Conservation (phyloP, 92 coral and sea anemone species). For the Micromussa lordhowensis region DNA sequence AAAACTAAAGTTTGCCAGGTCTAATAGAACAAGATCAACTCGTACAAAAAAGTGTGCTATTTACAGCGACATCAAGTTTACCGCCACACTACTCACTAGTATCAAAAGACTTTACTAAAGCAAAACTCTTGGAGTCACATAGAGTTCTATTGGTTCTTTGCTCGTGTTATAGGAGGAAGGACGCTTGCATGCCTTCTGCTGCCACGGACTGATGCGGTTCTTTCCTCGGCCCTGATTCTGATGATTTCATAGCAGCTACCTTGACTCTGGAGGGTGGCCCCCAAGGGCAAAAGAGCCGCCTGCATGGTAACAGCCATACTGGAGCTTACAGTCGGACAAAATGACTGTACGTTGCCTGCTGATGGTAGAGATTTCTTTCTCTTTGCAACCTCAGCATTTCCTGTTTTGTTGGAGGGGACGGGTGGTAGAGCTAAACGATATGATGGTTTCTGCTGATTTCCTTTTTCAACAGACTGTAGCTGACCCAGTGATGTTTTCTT, state of each 20-base stretch:
- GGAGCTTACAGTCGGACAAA: slow-evolving; percentile 2
- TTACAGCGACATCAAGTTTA: too few relatives aligned
- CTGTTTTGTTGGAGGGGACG: slow-evolving; percentile 15
- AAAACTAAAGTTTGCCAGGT: neutral
- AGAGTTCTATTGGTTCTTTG: neutral
- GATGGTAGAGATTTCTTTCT: neutral
- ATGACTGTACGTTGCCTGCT: neutral
- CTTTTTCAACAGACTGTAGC: neutral
- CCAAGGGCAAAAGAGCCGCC: slow-evolving; percentile 35
- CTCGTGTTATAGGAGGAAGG: slow-evolving; percentile 29
- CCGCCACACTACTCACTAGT: too few relatives aligned
- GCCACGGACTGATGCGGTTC: slow-evolving; percentile 3
- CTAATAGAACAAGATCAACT: neutral
- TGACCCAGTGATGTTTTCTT: neutral
- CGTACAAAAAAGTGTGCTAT: neutral
- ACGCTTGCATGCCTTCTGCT: neutral
- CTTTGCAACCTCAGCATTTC: neutral
- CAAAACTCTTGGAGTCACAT: neutral
- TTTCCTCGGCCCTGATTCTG: slow-evolving; percentile 35
- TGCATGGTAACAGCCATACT: slow-evolving; percentile 34
- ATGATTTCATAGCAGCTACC: slow-evolving; percentile 27
- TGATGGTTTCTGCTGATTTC: neutral
- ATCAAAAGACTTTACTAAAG: neutral
- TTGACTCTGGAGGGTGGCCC: slow-evolving; percentile 27
- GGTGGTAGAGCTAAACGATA: slow-evolving; percentile 8